phyloP scores from a whole-genome alignment of 2,888 invertebrate genomes.

The Acanthococcus lagerstroemiae region DNA sequence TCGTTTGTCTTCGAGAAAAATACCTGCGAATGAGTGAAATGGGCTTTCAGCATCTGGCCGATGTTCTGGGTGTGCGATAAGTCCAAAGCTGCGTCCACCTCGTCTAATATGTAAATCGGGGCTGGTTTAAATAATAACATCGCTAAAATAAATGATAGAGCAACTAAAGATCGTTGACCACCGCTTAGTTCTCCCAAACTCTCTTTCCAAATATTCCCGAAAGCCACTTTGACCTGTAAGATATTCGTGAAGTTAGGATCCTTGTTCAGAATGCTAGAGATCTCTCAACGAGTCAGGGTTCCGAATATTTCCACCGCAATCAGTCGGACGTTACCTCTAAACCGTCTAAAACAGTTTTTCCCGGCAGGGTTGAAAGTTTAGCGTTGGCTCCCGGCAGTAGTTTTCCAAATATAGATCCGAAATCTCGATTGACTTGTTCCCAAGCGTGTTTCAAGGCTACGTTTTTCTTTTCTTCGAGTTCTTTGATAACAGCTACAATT shows the following conservation, averaged over 20 bases:
- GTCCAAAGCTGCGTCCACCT: constrained; percentile 97
- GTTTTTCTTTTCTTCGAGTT: constrained; percentile 85
- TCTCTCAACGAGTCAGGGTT: too few species aligned
- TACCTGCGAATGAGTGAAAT: constrained; percentile 81
- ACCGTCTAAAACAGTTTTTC: constrained; percentile 67
- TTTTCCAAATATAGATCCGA: constrained; percentile 86
- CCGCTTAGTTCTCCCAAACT: constrained; percentile 91
- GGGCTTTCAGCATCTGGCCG: constrained; percentile 82
- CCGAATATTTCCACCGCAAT: too few species aligned
- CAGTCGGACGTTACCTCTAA: constrained; percentile 73
- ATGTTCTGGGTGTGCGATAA: constrained; percentile 98
- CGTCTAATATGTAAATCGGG: constrained; percentile 95
- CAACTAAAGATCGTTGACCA: constrained; percentile 91
- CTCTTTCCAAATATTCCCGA: constrained; percentile 92
- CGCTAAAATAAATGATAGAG: constrained; percentile 87
- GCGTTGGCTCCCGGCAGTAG: constrained; percentile 86
- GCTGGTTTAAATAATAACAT: constrained; percentile 96
- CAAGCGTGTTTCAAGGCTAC: constrained; percentile 70
- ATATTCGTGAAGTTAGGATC: too few species aligned
- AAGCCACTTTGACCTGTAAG: constrained; percentile 66
- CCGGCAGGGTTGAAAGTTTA: constrained; percentile 65
- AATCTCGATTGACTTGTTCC: constrained; percentile 80
- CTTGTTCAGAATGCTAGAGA: too few species aligned
- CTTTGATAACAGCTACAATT: constrained; percentile 66
- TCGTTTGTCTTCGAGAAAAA: constrained; percentile 15